Percentiles rank a stretch among this genome's conserved stretches.
These are phyloP conservation scores for Pterocles orientalis DNA, from an alignment of 2,113 vertebrate genomes.

Conservation along the genomic window DNA sequence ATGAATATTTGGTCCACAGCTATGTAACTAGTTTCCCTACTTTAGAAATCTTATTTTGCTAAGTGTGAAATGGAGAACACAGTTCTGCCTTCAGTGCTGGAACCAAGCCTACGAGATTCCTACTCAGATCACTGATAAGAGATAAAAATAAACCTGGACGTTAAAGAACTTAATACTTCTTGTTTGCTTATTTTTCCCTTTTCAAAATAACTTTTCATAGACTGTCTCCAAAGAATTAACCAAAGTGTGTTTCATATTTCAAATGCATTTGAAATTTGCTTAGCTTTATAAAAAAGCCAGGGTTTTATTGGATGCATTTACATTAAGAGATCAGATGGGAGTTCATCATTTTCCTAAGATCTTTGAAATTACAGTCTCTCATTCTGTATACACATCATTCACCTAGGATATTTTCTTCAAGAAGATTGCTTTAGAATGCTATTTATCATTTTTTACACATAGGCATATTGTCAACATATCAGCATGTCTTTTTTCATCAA, in stretches of 20 bases:
- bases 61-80: not conserved
- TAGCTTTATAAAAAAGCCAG: not conserved
- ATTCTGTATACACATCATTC: not conserved
- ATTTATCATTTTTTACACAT: not conserved
- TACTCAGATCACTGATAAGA: not conserved
- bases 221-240: not conserved
- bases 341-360: not conserved
- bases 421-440: not conserved
- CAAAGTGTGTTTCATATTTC: not conserved
- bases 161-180: not conserved
- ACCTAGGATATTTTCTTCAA: not conserved
- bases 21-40: not conserved
- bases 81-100: not conserved
- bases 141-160: not conserved
- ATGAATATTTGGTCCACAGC: not conserved
- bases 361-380: not conserved
- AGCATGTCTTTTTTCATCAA: not conserved
- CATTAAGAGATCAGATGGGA: not conserved
- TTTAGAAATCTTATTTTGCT: not conserved
- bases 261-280: constrained; percentile 20
- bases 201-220: not conserved
- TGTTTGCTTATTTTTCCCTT: not conserved
- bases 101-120: not conserved
- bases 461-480: not conserved
- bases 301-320: not conserved